Base-by-base conservation (phyloP, 2,888 invertebrate species). In the Zhengitettix transpicula region DNA sequence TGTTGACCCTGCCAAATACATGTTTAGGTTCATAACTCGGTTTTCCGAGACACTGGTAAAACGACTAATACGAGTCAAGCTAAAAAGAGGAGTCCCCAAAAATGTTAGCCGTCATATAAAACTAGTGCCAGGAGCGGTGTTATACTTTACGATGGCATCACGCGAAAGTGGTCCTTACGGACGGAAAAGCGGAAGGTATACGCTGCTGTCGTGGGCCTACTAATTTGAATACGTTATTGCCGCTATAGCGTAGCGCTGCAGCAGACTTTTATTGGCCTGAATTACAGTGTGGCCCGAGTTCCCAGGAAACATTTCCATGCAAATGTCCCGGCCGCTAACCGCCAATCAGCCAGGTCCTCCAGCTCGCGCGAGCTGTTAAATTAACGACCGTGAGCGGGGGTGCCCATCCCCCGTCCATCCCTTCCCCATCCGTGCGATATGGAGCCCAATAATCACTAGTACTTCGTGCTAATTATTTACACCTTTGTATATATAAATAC, bases 161-260 rank as follows among this genome's bases (percentile, higher is more conserved):
- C 40, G 55, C 55, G 40, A 55, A 55, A 55, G 28, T 28, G 55
- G 41, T 28, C 55, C 55, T 41, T 55, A 40, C 14, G 55, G 10
- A n/a, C 28, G 42, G 55, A 12, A n/a, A 17, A n/a, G 53, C 17
- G 28, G 17, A n/a, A 17, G 53, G 55, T 28, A 28, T 28, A 28
- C 28, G 28, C 28, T 28, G 28, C 28, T 28, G 28, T 28, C 28
- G 28, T 28, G 28, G 55, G 40, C 40, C 55, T 40, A 55, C 55
- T 55, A 55, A 55, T 55, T 55, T 55, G 55, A 55, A 55, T 55
- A 55, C 40, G 55, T 55, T 55, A 55, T 55, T 55, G 55, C 55
- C 40, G 55, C 55, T 28, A 41, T 55, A 55, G 55, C 55, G 55
- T 40, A 55, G 55, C 55, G 16, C 55, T 40, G 11, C 55, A 40